These are phyloP conservation scores for Thomomys bottae DNA, from an alignment of 2,113 vertebrate genomes.

Conservation along the genomic window DNA sequence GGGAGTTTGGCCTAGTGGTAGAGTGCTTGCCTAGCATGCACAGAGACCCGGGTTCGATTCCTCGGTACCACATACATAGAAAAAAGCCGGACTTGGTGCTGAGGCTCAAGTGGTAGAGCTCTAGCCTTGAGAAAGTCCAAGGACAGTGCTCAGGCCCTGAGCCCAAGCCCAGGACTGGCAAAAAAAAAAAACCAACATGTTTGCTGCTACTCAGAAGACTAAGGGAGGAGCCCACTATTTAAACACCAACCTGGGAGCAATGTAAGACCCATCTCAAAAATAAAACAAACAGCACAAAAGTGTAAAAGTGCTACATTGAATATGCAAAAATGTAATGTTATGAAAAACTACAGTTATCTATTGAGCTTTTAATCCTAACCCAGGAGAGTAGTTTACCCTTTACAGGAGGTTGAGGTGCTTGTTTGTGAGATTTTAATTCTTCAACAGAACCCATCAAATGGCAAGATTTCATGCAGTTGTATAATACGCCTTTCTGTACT, in stretches of 20 bases:
- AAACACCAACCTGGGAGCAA: neutral
- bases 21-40: no score
- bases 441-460: neutral
- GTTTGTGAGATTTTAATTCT: neutral
- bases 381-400: neutral
- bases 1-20: no score
- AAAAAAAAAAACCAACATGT: neutral
- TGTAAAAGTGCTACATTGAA: neutral
- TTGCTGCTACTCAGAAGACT: neutral
- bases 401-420: neutral
- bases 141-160: no score
- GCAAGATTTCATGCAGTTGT: neutral
- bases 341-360: neutral
- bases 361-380: neutral
- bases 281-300: neutral
- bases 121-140: no score
- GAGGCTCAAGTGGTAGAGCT: no score
- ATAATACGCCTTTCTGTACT: neutral
- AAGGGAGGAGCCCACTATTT: neutral
- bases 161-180: no score
- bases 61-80: no score
- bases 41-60: no score
- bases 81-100: no score
- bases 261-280: neutral
- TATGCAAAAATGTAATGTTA: constrained; percentile 24